Evolutionary conservation across 1,140 invertebrate genomes (phyloP).

Genomic region (Ditylenchus dipsaci): DNA sequence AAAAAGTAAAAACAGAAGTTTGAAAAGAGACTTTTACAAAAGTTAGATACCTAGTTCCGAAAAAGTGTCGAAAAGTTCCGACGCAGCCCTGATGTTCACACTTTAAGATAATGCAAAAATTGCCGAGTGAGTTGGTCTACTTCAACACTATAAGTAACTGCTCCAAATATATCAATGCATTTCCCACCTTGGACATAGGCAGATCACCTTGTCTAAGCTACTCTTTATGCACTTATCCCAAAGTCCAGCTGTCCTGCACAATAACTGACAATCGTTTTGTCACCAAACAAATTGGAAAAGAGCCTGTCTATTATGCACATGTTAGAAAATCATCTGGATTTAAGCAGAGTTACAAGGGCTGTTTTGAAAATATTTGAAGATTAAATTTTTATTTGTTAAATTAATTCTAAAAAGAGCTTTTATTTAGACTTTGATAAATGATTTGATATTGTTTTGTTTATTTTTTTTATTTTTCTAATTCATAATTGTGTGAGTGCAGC

Average conservation of each 20-base stretch:
- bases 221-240: constrained; percentile 10
- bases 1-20: too few relatives aligned
- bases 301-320: constrained; percentile 1
- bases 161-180: constrained; percentile 14
- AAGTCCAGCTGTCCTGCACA: not conserved
- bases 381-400: too few relatives aligned
- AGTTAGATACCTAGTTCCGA: too few relatives aligned
- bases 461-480: too few relatives aligned
- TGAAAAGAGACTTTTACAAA: too few relatives aligned
- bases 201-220: constrained; percentile 13
- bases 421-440: too few relatives aligned
- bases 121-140: constrained; percentile 1
- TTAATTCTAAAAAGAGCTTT: too few relatives aligned
- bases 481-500: too few relatives aligned
- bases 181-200: not conserved
- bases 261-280: constrained; percentile 3
- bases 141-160: constrained; percentile 15
- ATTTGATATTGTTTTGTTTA: too few relatives aligned
- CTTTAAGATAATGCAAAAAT: constrained; percentile 6
- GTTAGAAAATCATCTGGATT: not conserved
- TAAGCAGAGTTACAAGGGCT: not conserved
- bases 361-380: constrained; percentile 4
- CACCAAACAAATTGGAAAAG: not conserved
- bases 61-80: too few relatives aligned
- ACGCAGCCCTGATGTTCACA: too few relatives aligned